Percentiles rank a stretch among this genome's conserved stretches.
Conservation (phyloP, 2,888 invertebrate genomes). For the Heteropelma amictum region DNA sequence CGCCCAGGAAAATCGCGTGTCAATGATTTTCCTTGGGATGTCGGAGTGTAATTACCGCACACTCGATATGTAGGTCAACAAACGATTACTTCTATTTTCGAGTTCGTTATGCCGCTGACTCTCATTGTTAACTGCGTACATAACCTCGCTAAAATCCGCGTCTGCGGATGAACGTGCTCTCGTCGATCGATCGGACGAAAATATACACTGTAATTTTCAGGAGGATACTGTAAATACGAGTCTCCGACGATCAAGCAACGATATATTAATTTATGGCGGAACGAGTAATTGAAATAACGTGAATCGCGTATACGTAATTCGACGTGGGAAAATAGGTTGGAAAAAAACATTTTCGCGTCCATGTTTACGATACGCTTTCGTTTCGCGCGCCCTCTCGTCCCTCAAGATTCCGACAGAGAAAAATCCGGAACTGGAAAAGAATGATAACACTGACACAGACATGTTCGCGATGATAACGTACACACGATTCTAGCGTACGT, state of each 20-base stretch:
- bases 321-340: not conserved
- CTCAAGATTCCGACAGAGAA: constrained; percentile 10
- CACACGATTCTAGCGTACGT: constrained; percentile 4
- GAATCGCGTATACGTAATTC: not conserved
- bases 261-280: not conserved
- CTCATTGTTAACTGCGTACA: not conserved
- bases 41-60: constrained; percentile 19
- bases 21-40: not conserved
- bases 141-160: not conserved
- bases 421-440: constrained; percentile 41
- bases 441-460: constrained; percentile 43
- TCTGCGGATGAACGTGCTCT: not conserved
- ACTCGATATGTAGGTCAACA: constrained; percentile 64
- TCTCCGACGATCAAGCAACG: not conserved
- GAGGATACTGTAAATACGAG: not conserved
- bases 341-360: constrained; percentile 20
- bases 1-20: not conserved
- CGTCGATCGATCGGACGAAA: constrained; percentile 37
- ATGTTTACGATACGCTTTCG: constrained; percentile 5
- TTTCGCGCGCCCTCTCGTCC: not conserved
- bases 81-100: constrained; percentile 54
- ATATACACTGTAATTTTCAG: constrained; percentile 31
- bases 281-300: not conserved
- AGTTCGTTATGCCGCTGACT: not conserved
- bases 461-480: not conserved